phyloP scores from a whole-genome alignment of 2,113 vertebrate species.

The Tachuris rubrigastra region DNA sequence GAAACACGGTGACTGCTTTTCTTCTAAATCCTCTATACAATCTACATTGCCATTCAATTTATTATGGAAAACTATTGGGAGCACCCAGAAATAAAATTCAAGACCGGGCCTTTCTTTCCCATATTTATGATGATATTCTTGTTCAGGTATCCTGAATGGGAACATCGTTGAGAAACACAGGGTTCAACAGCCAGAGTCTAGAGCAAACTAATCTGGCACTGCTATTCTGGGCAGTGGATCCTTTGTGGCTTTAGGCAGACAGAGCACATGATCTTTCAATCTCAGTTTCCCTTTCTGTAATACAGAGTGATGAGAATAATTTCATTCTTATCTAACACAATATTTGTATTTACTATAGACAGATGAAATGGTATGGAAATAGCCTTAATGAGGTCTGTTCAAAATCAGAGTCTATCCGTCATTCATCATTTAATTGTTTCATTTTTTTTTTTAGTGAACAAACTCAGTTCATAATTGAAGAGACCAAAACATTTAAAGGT shows the following conservation, averaged over 20 bases:
- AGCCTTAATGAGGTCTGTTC: not conserved
- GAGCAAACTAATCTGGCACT: not conserved
- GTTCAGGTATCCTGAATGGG: not conserved
- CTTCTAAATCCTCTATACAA: not conserved
- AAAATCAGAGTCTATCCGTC: not conserved
- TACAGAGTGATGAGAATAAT: not conserved
- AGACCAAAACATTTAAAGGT: conserved; percentile 20
- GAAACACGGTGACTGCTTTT: not conserved
- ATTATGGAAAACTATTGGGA: not conserved
- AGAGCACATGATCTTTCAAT: not conserved
- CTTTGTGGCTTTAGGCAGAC: not conserved
- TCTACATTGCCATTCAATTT: not conserved
- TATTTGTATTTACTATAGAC: not conserved
- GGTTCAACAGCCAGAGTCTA: not conserved
- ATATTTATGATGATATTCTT: not conserved
- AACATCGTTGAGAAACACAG: not conserved
- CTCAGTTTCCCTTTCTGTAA: conserved; percentile 7
- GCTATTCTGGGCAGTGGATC: not conserved
- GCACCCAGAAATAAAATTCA: not conserved
- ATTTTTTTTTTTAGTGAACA: not conserved
- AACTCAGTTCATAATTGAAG: not conserved
- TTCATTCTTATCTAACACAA: not conserved
- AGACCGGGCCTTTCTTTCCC: not conserved
- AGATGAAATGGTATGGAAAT: not conserved
- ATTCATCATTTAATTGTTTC: not conserved